A percentile compares a stretch with the other conserved stretches of the same genome.
These are phyloP conservation scores for Dromiciops gliroides DNA, from an alignment of 2,113 vertebrate genomes.

Conservation along the genomic window DNA sequence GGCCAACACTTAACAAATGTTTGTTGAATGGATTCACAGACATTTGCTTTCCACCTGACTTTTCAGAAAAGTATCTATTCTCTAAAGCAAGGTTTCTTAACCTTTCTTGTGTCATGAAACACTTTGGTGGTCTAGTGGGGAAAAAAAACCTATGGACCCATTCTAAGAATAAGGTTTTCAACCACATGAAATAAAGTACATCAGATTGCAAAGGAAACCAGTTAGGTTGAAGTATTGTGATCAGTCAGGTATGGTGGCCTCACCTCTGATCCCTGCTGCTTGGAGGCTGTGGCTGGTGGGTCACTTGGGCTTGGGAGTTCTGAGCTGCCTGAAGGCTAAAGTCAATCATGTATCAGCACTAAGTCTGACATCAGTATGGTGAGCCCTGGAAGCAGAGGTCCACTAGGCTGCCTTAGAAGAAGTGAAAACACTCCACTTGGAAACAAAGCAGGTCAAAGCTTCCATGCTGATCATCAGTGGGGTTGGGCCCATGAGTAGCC, in stretches of 20 bases:
- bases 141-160: not conserved
- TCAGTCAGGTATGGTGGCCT: not conserved
- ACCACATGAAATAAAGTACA: not conserved
- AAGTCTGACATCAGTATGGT: not conserved
- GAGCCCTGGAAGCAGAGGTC: not conserved
- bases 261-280: not conserved
- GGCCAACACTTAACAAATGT: not conserved
- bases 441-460: not conserved
- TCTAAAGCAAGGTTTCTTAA: not conserved
- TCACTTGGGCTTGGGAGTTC: not conserved
- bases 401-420: not conserved
- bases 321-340: not conserved
- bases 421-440: not conserved
- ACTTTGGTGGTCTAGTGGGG: not conserved
- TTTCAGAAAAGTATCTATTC: not conserved
- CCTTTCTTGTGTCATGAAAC: not conserved
- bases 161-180: not conserved
- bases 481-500: not conserved
- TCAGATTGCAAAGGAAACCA: not conserved
- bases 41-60: not conserved
- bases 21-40: not conserved
- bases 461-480: not conserved
- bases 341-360: not conserved
- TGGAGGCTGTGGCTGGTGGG: not conserved
- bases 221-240: not conserved